Percentiles rank a stretch among this genome's conserved stretches.
Conservation (phyloP, 2,888 invertebrate species). For the Drosophila paracracens region DNA sequence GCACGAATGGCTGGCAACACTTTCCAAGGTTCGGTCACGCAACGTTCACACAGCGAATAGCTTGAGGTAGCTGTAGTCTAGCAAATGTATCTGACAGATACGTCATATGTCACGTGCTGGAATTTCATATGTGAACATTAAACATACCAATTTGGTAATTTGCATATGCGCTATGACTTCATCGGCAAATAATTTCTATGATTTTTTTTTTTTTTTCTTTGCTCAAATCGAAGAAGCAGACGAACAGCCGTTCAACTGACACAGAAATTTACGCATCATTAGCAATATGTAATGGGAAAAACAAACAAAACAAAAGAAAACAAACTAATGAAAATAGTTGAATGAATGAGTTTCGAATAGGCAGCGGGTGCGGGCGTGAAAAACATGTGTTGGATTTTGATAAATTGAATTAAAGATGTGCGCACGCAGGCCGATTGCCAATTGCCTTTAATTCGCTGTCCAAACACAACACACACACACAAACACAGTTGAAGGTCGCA, state of each 20-base stretch:
- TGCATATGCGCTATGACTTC: conserved; percentile 59
- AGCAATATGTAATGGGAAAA: conserved; percentile 47
- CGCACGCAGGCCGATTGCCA: conserved; percentile 32
- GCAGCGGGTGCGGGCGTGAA: conserved; percentile 34
- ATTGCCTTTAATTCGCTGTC: conserved; percentile 59
- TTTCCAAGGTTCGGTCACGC: conserved; percentile 67
- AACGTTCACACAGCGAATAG: conserved; percentile 45
- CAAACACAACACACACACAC: conserved; percentile 42
- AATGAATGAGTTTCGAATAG: conserved; percentile 22
- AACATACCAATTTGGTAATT: conserved; percentile 3
- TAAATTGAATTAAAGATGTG: conserved; percentile 61
- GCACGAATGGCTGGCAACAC: conserved; percentile 74
- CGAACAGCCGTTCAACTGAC: conserved; percentile 35
- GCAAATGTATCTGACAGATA: conserved; percentile 53
- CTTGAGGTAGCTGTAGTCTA: background rate
- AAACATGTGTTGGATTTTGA: conserved; percentile 71
- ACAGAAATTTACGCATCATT: conserved; percentile 71
- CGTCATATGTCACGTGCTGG: conserved; percentile 69
- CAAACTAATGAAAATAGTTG: conserved; percentile 25
- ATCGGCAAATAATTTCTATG: conserved; percentile 46
- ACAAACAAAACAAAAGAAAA: conserved; percentile 29
- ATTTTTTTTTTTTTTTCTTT: background rate
- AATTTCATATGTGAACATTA: conserved; percentile 58
- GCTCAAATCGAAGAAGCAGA: conserved; percentile 10
- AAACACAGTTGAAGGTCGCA: conserved; percentile 16